phyloP scores from a whole-genome alignment of 1,140 invertebrate genomes.

The Drosophila nigromelanica region DNA sequence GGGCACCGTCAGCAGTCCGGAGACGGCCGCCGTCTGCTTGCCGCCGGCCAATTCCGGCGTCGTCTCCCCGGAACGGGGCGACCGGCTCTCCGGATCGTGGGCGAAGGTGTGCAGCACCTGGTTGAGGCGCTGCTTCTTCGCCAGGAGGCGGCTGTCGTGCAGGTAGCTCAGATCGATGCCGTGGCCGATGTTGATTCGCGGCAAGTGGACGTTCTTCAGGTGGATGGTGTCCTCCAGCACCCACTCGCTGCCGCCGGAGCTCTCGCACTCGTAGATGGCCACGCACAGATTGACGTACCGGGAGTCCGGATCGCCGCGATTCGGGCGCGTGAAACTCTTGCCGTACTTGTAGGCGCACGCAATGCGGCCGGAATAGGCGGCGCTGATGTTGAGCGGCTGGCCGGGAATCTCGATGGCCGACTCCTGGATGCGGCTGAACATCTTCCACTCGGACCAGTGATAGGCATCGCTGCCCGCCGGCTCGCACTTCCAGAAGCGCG shows the following conservation, averaged over 20 bases:
- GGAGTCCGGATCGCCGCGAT: slow-evolving; percentile 91
- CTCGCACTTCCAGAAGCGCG: slow-evolving; percentile 93
- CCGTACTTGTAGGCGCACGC: slow-evolving; percentile 98
- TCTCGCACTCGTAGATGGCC: slow-evolving; percentile 99
- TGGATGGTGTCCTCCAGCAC: slow-evolving; percentile 98
- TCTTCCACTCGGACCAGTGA: slow-evolving; percentile 95
- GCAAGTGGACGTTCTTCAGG: slow-evolving; percentile 93
- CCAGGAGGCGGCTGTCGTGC: slow-evolving; percentile 91
- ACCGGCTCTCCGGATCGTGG: slow-evolving; percentile 85
- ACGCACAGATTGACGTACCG: slow-evolving; percentile 97
- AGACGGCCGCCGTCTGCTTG: slow-evolving; percentile 72
- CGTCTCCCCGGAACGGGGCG: slow-evolving; percentile 85
- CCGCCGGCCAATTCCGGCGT: slow-evolving; percentile 60
- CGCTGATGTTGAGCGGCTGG: slow-evolving; percentile 96
- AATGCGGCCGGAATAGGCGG: slow-evolving; percentile 98
- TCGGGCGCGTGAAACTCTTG: slow-evolving; percentile 92
- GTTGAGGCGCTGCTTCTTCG: slow-evolving; percentile 90
- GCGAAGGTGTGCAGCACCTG: slow-evolving; percentile 88
- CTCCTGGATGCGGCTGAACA: slow-evolving; percentile 92
- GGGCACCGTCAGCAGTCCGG: slow-evolving; percentile 92
- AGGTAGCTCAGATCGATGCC: slow-evolving; percentile 93
- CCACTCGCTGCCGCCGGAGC: slow-evolving; percentile 99
- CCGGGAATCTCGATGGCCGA: slow-evolving; percentile 94
- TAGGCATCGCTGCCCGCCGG: slow-evolving; percentile 87
- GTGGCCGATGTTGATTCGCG: slow-evolving; percentile 91